A percentile compares a stretch with the other conserved stretches of the same genome.
Evolutionary conservation across 2,888 invertebrate genomes (phyloP).

Genomic region (Lasioglossum zephyrum): DNA sequence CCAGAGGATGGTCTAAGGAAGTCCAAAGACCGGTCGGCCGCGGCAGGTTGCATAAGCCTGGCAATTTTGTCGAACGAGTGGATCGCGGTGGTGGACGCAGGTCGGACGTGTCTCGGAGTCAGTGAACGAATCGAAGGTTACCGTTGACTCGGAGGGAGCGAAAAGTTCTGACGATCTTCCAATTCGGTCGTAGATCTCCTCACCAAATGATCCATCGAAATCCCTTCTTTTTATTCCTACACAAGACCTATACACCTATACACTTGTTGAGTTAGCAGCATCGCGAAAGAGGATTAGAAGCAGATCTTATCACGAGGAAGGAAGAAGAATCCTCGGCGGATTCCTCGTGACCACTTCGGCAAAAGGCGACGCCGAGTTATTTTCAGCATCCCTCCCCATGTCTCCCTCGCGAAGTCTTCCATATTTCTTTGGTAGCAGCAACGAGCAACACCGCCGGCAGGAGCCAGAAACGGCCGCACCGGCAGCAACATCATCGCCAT

Average conservation of each 20-base stretch:
- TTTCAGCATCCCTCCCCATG: slow-evolving; percentile 65
- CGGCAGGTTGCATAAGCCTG: slow-evolving; percentile 24
- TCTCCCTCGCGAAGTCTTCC: slow-evolving; percentile 43
- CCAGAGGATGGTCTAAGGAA: background rate
- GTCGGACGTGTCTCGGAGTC: slow-evolving; percentile 49
- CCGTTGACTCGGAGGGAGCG: slow-evolving; percentile 23
- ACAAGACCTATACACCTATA: background rate
- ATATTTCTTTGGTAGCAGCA: slow-evolving; percentile 69
- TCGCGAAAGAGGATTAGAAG: background rate
- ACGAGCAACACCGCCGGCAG: slow-evolving; percentile 40
- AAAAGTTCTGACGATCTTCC: slow-evolving; percentile 9
- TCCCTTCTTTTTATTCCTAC: background rate
- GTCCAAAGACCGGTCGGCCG: background rate
- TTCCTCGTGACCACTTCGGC: slow-evolving; percentile 22
- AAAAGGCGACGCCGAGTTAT: slow-evolving; percentile 63
- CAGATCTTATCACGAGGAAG: slow-evolving; percentile 13
- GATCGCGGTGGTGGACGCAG: slow-evolving; percentile 3
- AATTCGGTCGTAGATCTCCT: background rate
- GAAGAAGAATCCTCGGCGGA: slow-evolving; percentile 37
- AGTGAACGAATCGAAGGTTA: slow-evolving; percentile 65
- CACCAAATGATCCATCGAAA: background rate
- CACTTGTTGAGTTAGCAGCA: background rate
- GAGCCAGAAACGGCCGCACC: slow-evolving; percentile 59
- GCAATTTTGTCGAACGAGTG: slow-evolving; percentile 10
- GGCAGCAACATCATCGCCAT: slow-evolving; percentile 53